Evolutionary conservation across 2,888 invertebrate genomes (phyloP).

Genomic region (Thecophora atra): DNA sequence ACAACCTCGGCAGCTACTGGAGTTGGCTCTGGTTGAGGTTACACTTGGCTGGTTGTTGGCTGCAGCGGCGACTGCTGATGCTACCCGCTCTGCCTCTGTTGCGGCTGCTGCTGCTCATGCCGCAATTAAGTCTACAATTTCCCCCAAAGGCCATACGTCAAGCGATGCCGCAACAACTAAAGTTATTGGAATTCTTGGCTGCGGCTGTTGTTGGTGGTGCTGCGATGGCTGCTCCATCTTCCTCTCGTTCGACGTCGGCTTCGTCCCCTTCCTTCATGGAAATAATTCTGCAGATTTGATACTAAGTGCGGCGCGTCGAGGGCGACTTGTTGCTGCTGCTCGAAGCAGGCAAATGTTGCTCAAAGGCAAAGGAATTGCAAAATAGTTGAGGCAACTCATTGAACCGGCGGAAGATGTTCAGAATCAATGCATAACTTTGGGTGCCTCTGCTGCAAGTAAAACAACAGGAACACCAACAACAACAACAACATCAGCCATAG

Average conservation of each 20-base stretch:
- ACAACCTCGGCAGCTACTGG: constrained; percentile 31
- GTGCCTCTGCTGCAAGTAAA: constrained; percentile 18
- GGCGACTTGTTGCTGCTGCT: constrained; percentile 21
- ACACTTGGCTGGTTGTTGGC: constrained; percentile 25
- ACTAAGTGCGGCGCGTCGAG: constrained; percentile 19
- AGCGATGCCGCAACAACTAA: constrained; percentile 25
- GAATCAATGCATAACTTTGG: constrained; percentile 32
- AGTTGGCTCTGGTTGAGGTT: constrained; percentile 12
- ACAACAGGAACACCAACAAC: constrained; percentile 17
- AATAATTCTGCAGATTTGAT: constrained; percentile 20
- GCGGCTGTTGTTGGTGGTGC: constrained; percentile 15
- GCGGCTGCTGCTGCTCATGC: constrained; percentile 1
- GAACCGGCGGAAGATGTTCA: constrained; percentile 21
- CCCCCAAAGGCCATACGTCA: constrained; percentile 35
- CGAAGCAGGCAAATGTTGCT: constrained; percentile 25
- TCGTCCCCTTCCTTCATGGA: neutral
- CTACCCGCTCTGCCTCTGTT: neutral
- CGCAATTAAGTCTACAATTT: constrained; percentile 36
- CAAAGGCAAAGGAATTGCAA: constrained; percentile 13
- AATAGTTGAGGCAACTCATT: constrained; percentile 22
- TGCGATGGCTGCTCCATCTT: neutral
- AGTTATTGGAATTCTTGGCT: constrained; percentile 27
- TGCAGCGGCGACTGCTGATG: constrained; percentile 12
- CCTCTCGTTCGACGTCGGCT: neutral
- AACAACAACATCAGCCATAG: constrained; percentile 33